phyloP scores from a whole-genome alignment of 1,140 invertebrate genomes.

The Conus betulinus region DNA sequence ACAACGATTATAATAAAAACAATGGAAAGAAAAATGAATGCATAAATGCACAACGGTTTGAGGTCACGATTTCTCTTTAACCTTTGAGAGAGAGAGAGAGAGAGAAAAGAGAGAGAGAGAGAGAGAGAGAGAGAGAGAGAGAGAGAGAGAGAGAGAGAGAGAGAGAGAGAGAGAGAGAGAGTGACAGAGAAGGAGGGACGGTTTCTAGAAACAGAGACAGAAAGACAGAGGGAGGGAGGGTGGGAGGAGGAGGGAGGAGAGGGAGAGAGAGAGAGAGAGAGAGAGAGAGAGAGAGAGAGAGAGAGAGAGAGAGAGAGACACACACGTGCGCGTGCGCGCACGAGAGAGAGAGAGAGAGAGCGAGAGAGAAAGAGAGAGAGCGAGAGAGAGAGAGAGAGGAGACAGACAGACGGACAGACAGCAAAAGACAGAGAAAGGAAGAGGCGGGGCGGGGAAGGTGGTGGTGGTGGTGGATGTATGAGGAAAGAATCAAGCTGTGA shows the following conservation, averaged over 20 bases:
- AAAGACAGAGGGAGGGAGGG: not conserved
- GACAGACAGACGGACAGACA: not conserved
- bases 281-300: too few species aligned
- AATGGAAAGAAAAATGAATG: too few species aligned
- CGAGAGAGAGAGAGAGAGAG: not conserved
- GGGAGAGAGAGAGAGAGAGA: constrained; percentile 18
- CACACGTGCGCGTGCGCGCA: not conserved
- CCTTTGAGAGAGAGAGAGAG: too few species aligned
- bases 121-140: not conserved
- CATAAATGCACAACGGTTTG: too few species aligned
- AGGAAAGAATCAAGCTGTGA: not conserved
- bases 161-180: not conserved
- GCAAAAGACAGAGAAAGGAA: not conserved
- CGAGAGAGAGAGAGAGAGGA: not conserved
- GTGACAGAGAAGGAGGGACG: not conserved
- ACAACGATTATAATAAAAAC: too few species aligned
- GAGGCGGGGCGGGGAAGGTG: not conserved
- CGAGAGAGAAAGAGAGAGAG: constrained; percentile 11
- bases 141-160: constrained; percentile 19
- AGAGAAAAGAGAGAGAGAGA: too few species aligned
- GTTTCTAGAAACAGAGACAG: too few species aligned
- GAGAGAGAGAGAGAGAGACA: not conserved
- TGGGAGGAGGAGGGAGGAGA: not conserved
- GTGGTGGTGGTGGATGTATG: not conserved
- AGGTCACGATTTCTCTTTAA: too few species aligned